A percentile compares a stretch with the other conserved stretches of the same genome.
phyloP scores from a whole-genome alignment of 2,888 invertebrate genomes.

The Epinotia nisella region DNA sequence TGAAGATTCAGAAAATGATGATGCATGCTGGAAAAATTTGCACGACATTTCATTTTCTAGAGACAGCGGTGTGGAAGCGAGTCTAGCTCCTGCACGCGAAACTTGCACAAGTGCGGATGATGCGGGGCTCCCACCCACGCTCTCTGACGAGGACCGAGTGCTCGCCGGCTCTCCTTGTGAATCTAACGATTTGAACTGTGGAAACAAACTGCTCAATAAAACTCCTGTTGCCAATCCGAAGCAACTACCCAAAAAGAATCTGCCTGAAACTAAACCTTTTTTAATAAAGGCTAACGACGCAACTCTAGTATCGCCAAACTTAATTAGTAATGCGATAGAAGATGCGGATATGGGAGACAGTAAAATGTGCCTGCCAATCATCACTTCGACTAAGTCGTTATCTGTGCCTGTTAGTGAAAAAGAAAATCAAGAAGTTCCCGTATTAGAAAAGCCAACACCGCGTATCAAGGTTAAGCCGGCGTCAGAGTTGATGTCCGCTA shows the following conservation, averaged over 20 bases:
- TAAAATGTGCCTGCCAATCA: slow-evolving; percentile 62
- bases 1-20: slow-evolving; percentile 48
- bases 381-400: slow-evolving; percentile 68
- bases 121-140: background rate
- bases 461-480: slow-evolving; percentile 76
- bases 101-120: slow-evolving; percentile 7
- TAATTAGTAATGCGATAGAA: background rate
- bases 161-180: background rate
- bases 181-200: slow-evolving; percentile 41
- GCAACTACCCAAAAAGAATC: slow-evolving; percentile 67
- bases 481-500: slow-evolving; percentile 70
- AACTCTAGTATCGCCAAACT: background rate
- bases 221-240: slow-evolving; percentile 76
- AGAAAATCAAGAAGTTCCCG: slow-evolving; percentile 17
- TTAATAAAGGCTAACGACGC: slow-evolving; percentile 38
- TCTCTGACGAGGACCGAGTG: background rate
- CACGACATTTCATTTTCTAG: slow-evolving; percentile 31
- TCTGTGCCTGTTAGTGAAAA: slow-evolving; percentile 48
- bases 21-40: slow-evolving; percentile 56
- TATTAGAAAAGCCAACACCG: slow-evolving; percentile 52
- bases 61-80: background rate
- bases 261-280: slow-evolving; percentile 27
- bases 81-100: background rate
- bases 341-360: slow-evolving; percentile 36
- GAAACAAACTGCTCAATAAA: slow-evolving; percentile 60